A percentile compares a stretch with the other conserved stretches of the same genome.
These are phyloP conservation scores for Scortum barcoo DNA, from an alignment of 2,113 vertebrate species.

Conservation along the genomic window DNA sequence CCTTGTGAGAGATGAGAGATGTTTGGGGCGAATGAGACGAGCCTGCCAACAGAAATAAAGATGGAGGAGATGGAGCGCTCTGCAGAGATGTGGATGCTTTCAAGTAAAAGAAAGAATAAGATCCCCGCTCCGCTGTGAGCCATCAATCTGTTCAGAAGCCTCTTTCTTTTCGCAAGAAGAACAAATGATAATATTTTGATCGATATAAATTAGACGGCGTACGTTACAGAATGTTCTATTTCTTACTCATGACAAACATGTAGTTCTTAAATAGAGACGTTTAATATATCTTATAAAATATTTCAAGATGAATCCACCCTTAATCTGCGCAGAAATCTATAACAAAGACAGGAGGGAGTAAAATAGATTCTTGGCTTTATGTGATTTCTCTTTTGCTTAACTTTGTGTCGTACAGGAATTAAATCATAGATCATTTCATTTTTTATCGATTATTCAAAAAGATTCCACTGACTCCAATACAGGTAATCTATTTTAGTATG, in stretches of 20 bases:
- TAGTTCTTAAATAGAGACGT: slow-evolving; percentile 23
- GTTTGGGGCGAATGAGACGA: slow-evolving; percentile 57
- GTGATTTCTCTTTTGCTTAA: not conserved
- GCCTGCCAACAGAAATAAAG: slow-evolving; percentile 76
- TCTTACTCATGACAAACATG: slow-evolving; percentile 20
- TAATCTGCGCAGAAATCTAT: slow-evolving; percentile 23
- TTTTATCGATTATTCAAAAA: not conserved
- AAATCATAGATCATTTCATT: slow-evolving; percentile 13
- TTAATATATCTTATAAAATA: slow-evolving; percentile 17
- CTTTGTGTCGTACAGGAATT: slow-evolving; percentile 19
- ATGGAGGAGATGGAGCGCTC: slow-evolving; percentile 54
- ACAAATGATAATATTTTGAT: slow-evolving; percentile 65
- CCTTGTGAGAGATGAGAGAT: slow-evolving; percentile 72
- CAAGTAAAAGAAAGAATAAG: slow-evolving; percentile 62
- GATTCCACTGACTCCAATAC: not conserved
- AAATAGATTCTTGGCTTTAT: slow-evolving; percentile 24
- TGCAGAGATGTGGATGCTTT: slow-evolving; percentile 64
- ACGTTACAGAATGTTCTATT: slow-evolving; percentile 6
- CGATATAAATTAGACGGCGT: slow-evolving; percentile 56
- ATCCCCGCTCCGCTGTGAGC: slow-evolving; percentile 58
- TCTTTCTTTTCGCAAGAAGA: slow-evolving; percentile 38
- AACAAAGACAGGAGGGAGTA: slow-evolving; percentile 13
- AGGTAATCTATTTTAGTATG: not conserved
- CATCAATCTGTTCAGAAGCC: slow-evolving; percentile 54
- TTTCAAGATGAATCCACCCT: slow-evolving; percentile 7